These are phyloP conservation scores for Ashinkailepas kermadecensis DNA, from an alignment of 2,888 invertebrate genomes.

Conservation along the genomic window DNA sequence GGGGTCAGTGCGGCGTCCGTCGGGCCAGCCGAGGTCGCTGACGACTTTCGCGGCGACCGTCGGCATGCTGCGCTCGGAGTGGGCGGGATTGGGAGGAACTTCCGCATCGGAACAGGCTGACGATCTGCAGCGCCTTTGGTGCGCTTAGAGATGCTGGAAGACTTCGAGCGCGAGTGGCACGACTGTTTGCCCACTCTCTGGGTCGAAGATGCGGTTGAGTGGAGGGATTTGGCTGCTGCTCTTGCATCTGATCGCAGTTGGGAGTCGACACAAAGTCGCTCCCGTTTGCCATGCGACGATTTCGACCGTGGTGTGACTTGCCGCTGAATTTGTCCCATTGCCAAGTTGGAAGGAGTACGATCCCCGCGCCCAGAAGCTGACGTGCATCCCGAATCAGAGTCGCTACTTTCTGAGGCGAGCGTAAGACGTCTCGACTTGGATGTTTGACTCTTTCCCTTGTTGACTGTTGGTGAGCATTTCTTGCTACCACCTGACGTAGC, in stretches of 20 bases:
- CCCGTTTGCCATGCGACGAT: background rate
- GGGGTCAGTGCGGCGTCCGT: background rate
- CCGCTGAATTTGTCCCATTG: background rate
- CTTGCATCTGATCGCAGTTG: background rate
- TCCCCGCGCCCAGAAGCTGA: too few species aligned
- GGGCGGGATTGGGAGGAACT: background rate
- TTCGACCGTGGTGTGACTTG: background rate
- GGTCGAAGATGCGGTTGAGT: background rate
- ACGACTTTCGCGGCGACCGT: background rate
- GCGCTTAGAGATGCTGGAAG: too few species aligned
- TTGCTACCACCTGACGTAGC: background rate
- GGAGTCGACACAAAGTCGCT: background rate
- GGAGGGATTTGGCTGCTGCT: background rate
- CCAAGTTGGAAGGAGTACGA: background rate
- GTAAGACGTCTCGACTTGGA: background rate
- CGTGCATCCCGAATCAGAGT: too few species aligned
- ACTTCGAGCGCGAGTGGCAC: too few species aligned
- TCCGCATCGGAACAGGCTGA: background rate
- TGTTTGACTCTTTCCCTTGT: background rate
- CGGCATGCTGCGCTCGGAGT: background rate
- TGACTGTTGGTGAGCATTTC: background rate
- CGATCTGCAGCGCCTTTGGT: background rate
- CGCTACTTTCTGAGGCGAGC: background rate
- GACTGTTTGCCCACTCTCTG: background rate
- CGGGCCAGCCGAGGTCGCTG: background rate